Base-by-base conservation (phyloP, 2,113 vertebrate genomes). In the Porphyrio hochstetteri region DNA sequence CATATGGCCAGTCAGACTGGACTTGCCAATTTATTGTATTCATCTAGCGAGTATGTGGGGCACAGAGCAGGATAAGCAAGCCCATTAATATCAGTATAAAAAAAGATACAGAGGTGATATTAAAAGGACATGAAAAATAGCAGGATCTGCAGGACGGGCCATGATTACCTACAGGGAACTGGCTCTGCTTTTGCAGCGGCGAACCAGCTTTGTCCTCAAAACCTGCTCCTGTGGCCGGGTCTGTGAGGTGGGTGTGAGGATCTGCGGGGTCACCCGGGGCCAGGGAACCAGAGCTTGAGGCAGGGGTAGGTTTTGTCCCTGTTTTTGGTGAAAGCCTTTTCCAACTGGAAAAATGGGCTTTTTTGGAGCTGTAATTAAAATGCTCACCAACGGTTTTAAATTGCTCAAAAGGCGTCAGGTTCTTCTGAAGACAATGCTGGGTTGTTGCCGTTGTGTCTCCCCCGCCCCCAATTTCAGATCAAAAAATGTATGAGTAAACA, bases 1-100 rank as follows among this genome's bases (percentile, higher is more conserved):
- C 78, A 79, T 95, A 96, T 95, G 94, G 82, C 79, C 33, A 27
- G 75, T 35, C 87, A 91, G 81, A 50, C 79, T 2, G 0, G 67
- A 57, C 86, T 81, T 95, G 95, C 88, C 90, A 88, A 89, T 28
- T 81, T 75, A 82, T 83, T 93, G 63, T 50, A 63, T 59, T 91
- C 84, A 88, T 74, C 42, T 10, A 33, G 74, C 3, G 0, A 60
- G 16, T 89, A 90, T 94, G 74, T 95, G 88, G 82, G 95, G 57
- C 88, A 91, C 2, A 1, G 77, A 78, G 57, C 65, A 82, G 38
- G 67, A 38, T 60, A 81, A 90, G 79, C 40, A 63, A 77, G 79
- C 40, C 93, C 59, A 6, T 44, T 89, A 82, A 57, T 77, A 80
- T 53, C 57, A 56, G 57, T 50, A 61, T 56, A 44, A 82, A 65